Percentiles rank a stretch among this genome's conserved stretches.
Evolutionary conservation across 2,888 invertebrate genomes (phyloP).

Genomic region (Erebia epiphron): DNA sequence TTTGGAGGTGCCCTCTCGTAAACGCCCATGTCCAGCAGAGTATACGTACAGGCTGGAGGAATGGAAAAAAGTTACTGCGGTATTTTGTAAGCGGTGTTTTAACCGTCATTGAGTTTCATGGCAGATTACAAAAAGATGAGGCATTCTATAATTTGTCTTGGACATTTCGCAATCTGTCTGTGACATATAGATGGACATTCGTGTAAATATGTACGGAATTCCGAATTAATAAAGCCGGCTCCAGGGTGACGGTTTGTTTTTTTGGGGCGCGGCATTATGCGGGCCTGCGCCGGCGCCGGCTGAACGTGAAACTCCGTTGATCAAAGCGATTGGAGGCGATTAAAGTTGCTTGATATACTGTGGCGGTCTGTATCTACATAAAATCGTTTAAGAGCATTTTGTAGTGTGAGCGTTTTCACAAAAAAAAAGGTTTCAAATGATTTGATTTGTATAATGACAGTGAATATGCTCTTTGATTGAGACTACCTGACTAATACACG

Average conservation of each 20-base stretch:
- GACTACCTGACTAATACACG: too few species aligned
- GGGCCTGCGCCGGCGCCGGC: constrained; percentile 63
- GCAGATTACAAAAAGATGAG: too few species aligned
- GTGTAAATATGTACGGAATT: constrained; percentile 28
- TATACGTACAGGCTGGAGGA: too few species aligned
- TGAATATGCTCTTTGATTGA: neutral
- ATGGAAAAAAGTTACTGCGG: too few species aligned
- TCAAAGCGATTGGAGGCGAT: constrained; percentile 71
- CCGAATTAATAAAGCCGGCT: constrained; percentile 22
- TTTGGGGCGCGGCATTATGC: constrained; percentile 45
- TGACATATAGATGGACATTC: neutral
- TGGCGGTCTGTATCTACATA: constrained; percentile 14
- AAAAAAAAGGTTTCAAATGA: constrained; percentile 1
- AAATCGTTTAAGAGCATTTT: constrained; percentile 22
- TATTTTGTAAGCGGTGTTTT: too few species aligned
- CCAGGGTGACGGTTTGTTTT: constrained; percentile 35
- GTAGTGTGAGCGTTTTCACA: neutral
- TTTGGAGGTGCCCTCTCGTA: too few species aligned
- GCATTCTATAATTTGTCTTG: too few species aligned
- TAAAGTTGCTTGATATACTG: constrained; percentile 54
- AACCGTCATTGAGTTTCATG: too few species aligned
- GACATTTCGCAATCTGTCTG: too few species aligned
- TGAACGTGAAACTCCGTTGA: constrained; percentile 51
- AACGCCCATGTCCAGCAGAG: too few species aligned
- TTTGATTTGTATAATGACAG: neutral